Evolutionary conservation across 2,797 vertebrate genomes (phyloP).

Genomic region (Kryptolebias ocellatus): DNA sequence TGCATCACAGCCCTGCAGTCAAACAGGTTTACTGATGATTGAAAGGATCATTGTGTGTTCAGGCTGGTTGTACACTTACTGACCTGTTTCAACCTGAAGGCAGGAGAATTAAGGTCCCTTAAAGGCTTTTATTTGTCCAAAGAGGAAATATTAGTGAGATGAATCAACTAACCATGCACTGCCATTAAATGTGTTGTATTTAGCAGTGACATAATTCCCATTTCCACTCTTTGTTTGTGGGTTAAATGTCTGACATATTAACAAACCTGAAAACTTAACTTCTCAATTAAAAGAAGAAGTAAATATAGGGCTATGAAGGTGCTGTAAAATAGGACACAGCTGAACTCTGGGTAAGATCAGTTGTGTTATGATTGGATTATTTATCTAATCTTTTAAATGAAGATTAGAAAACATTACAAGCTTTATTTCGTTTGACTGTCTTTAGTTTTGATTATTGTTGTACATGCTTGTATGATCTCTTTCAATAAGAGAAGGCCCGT

Average conservation of each 20-base stretch:
- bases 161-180: background rate
- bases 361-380: too few relatives aligned
- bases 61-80: background rate
- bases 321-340: background rate
- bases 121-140: background rate
- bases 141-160: background rate
- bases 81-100: slow-evolving; percentile 35
- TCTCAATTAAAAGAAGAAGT: too few relatives aligned
- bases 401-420: too few relatives aligned
- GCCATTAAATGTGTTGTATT: too few relatives aligned
- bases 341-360: too few relatives aligned
- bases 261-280: background rate
- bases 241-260: background rate
- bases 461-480: too few relatives aligned
- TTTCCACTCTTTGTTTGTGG: background rate
- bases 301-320: too few relatives aligned
- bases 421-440: too few relatives aligned
- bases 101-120: background rate
- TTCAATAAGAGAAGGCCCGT: too few relatives aligned
- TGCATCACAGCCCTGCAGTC: slow-evolving; percentile 64
- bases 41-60: background rate
- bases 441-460: too few relatives aligned
- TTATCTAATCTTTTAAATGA: too few relatives aligned
- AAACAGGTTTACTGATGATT: slow-evolving; percentile 59
- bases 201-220: too few relatives aligned